Conservation (phyloP, 1,140 invertebrate genomes). For the Capitella teleta region DNA sequence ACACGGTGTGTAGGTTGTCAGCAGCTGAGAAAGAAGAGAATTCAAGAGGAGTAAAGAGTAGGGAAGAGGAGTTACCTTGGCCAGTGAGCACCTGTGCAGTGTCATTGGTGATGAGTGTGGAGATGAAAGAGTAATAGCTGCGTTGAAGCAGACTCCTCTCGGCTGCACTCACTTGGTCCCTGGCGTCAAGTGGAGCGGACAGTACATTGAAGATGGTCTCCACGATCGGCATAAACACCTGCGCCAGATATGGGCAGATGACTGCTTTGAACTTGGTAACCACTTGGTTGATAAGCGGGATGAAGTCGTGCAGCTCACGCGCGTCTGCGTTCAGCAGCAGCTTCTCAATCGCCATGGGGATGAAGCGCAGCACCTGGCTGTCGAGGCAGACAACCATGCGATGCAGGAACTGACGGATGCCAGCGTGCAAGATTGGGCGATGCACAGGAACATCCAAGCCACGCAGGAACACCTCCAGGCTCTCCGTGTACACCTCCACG, state of each 20-base stretch:
- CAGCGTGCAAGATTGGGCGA: conserved; percentile 30
- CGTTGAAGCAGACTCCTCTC: conserved; percentile 47
- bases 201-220: conserved; percentile 44
- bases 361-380: conserved; percentile 48
- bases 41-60: not conserved
- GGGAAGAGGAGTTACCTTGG: conserved; percentile 34
- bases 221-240: conserved; percentile 49
- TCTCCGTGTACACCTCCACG: conserved; percentile 45
- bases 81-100: conserved; percentile 44
- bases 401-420: conserved; percentile 50
- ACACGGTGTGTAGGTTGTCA: conserved; percentile 39
- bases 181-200: conserved; percentile 39
- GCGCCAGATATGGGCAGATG: conserved; percentile 47
- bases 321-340: conserved; percentile 45
- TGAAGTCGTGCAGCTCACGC: conserved; percentile 48
- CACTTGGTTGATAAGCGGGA: conserved; percentile 52
- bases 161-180: conserved; percentile 43
- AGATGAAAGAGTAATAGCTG: conserved; percentile 48
- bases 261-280: conserved; percentile 52
- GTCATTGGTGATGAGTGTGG: conserved; percentile 45
- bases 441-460: conserved; percentile 42
- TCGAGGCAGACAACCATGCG: conserved; percentile 53
- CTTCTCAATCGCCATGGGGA: conserved; percentile 46
- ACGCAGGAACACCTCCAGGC: conserved; percentile 46
- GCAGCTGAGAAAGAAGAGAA: conserved; percentile 24